phyloP scores from a whole-genome alignment of 2,113 vertebrate genomes.

The Zapus hudsonius region DNA sequence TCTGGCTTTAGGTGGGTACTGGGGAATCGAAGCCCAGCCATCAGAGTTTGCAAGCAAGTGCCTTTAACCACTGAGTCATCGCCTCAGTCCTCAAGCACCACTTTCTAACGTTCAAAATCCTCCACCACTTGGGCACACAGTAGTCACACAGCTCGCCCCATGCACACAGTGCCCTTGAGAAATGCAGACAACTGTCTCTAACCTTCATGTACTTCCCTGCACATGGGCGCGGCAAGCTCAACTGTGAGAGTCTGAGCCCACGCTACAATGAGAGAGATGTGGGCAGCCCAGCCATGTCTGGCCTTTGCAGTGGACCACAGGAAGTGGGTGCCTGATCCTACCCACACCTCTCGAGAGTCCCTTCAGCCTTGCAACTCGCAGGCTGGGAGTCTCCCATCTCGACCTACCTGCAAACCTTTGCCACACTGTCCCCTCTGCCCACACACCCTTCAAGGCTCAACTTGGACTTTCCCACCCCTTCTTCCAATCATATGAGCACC shows the following conservation, averaged over 20 bases:
- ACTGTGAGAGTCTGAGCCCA: neutral
- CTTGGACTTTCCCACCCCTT: neutral
- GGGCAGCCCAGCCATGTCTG: neutral
- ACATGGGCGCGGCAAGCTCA: neutral
- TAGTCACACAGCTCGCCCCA: neutral
- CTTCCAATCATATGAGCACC: neutral
- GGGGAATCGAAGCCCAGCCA: too few relatives aligned
- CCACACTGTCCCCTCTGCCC: neutral
- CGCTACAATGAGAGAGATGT: neutral
- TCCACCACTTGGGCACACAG: neutral
- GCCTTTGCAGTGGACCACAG: neutral
- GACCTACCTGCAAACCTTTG: neutral
- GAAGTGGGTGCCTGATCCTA: neutral
- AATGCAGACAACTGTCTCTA: neutral
- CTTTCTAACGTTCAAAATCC: neutral
- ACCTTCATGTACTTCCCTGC: neutral
- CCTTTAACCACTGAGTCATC: too few relatives aligned
- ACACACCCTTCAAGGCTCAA: neutral
- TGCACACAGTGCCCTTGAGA: neutral
- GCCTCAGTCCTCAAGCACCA: neutral
- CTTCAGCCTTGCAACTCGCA: neutral
- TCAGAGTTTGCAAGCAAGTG: too few relatives aligned
- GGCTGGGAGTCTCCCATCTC: neutral
- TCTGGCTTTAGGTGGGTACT: too few relatives aligned
- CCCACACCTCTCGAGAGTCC: too few relatives aligned